phyloP scores from a whole-genome alignment of 2,888 invertebrate species.

The Chesias legatella region DNA sequence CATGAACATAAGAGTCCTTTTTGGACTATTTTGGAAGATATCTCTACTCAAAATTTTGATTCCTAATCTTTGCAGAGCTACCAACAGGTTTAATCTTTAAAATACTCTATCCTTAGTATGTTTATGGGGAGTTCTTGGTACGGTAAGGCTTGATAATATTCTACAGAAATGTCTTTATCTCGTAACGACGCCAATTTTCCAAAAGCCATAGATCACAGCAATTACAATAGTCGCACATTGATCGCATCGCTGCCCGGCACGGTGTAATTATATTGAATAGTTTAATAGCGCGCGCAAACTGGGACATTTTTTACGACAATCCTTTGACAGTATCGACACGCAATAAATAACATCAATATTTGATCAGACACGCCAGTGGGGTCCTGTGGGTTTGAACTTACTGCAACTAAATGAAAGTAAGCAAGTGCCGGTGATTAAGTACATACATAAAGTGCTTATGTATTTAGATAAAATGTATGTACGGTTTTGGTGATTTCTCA shows the following conservation, averaged over 20 bases:
- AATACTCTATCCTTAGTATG: too few species aligned
- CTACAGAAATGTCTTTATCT: too few species aligned
- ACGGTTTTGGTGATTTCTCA: too few species aligned
- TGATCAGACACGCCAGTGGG: slow-evolving; percentile 60
- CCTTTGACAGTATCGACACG: slow-evolving; percentile 69
- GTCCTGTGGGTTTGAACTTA: slow-evolving; percentile 6
- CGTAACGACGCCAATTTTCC: too few species aligned
- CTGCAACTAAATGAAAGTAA: background rate
- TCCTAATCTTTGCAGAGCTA: too few species aligned
- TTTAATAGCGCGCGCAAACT: slow-evolving; percentile 63
- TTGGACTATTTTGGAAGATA: too few species aligned
- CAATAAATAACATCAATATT: slow-evolving; percentile 73
- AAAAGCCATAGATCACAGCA: too few species aligned
- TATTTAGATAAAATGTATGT: background rate
- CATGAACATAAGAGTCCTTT: too few species aligned
- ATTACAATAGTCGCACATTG: slow-evolving; percentile 1
- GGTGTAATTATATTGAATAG: slow-evolving; percentile 51
- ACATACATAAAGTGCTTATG: background rate
- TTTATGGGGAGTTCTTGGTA: too few species aligned
- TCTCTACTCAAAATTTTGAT: too few species aligned
- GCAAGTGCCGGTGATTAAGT: slow-evolving; percentile 1
- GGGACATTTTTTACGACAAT: slow-evolving; percentile 57
- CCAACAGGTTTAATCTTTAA: too few species aligned
- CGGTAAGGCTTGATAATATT: too few species aligned
- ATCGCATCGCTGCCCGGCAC: slow-evolving; percentile 18